Evolutionary conservation across 2,113 vertebrate species (phyloP), one percentile per base, ranked within the genome.

Genomic region (Sander vitreus): DNA sequence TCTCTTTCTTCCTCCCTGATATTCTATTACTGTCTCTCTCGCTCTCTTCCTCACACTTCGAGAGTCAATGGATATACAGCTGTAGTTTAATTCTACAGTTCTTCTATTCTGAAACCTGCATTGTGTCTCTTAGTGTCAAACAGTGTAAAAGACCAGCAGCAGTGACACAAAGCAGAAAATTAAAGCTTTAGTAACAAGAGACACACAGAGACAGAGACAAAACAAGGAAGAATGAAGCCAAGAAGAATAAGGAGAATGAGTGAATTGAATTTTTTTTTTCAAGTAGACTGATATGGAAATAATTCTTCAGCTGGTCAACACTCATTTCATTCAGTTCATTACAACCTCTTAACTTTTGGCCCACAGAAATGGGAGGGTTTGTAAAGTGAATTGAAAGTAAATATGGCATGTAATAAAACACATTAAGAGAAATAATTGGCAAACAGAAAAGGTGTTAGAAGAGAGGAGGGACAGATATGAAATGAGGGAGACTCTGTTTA

Each of bases 1-100:
- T 81, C 63, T 81, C 78, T 71, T 79, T 91, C 76, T 78, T 82
- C 75, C 72, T 85, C 50, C 15, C 63, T 87, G 84, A 89, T 89
- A 92, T 94, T 94, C 90, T 94, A 90, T 93, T 93, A 92, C 83
- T 83, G 62, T 68, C 67, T 57, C 75, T 53, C 69, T 80, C 54
- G 23, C 21, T 78, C 78, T 84, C 62, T 33, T 75, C 58, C 78
- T 74, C 76, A 50, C 68, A 74, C 75, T 86, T 54, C 70, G 80
- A 16, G n/a, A 79, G 60, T 90, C 79, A 85, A 64, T 85, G 71
- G 57, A 64, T 55, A 57, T 57, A 75, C 69, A 84, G 80, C 65
- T 59, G 50, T 47, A 67, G 78, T 85, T 84, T 75, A 85, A 88
- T 89, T 82, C 86, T 81, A 83, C 86, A 83, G 75, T 89, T 85